These are phyloP conservation scores for Listronotus oregonensis DNA, from an alignment of 1,140 invertebrate species.

Conservation along the genomic window DNA sequence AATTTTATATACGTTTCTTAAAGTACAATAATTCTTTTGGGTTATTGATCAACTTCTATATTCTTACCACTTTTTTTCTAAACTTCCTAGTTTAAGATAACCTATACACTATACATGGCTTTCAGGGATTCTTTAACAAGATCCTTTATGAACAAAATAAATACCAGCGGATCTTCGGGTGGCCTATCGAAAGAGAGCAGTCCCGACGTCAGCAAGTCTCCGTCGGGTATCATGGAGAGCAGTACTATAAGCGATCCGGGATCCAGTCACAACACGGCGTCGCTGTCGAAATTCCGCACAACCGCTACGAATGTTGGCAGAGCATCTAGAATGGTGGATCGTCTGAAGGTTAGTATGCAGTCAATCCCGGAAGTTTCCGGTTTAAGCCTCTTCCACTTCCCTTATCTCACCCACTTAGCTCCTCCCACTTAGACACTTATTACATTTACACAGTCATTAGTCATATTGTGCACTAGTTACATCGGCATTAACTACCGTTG, in stretches of 20 bases:
- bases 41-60: no score
- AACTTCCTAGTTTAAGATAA: no score
- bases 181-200: slow-evolving; percentile 41
- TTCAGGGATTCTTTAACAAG: slow-evolving; percentile 63
- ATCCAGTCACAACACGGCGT: slow-evolving; percentile 60
- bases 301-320: slow-evolving; percentile 40
- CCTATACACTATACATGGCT: no score
- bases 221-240: slow-evolving; percentile 35
- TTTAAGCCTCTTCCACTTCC: no score
- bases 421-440: no score
- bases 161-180: slow-evolving; percentile 59
- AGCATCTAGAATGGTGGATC: slow-evolving; percentile 38
- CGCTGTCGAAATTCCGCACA: slow-evolving; percentile 42
- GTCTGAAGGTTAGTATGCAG: slow-evolving; percentile 18
- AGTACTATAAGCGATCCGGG: slow-evolving; percentile 44
- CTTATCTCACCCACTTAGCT: no score
- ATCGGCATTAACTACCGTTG: no score
- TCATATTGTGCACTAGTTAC: no score
- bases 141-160: slow-evolving; percentile 65
- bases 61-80: no score
- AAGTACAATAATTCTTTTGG: no score
- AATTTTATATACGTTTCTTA: neutral
- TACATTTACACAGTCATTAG: no score
- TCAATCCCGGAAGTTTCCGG: no score
- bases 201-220: slow-evolving; percentile 60